Base-by-base conservation (phyloP, 2,797 vertebrate genomes). In the Danio aesculapii region DNA sequence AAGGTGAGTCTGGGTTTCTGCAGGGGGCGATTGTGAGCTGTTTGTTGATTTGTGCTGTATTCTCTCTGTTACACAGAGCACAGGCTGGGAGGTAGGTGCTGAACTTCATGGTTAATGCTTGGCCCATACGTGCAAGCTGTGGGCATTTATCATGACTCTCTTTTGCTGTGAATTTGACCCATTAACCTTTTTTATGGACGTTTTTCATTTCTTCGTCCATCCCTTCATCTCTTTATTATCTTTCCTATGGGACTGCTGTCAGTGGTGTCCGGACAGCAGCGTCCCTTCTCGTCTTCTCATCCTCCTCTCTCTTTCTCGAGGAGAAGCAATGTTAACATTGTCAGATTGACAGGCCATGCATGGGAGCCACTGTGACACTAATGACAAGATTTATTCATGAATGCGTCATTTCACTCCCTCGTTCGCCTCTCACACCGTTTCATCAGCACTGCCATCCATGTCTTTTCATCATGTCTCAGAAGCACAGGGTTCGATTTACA, bases 61-160 rank as follows among this genome's bases (percentile, higher is more conserved):
- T 97, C 95, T 97, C 95, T 98, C 95, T 96, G 91, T 98, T 95
- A 98, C 93, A 98, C 98, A 99, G 98, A 99, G 98, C 95, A 99
- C 98, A 96, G 98, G 98, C 98, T 99, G 98, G 98, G 98, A 99
- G 98, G 98, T 99, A 99, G 97, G 98, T 99, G 95, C 94, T 89
- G 43, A 82, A 79, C 77, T 91, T 94, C 86, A 94, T 95, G 94
- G 95, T 94, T 93, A 95, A 96, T 89, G 98, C 97, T 98, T 96
- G 92, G 90, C 95, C 97, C 96, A 95, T 92, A 94, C 95, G 95
- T 96, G 95, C 97, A 95, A 95, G 94, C 94, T 94, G 83, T 95
- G 95, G 94, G 94, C 89, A 91, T 81, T 73, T 66, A 73, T 81
- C 79, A 74, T 57, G 62, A 81, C 70, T 81, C 77, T 79, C 30